Percentiles rank a stretch among this genome's conserved stretches.
Evolutionary conservation across 2,113 vertebrate species (phyloP).

Genomic region (Amia ocellicauda): DNA sequence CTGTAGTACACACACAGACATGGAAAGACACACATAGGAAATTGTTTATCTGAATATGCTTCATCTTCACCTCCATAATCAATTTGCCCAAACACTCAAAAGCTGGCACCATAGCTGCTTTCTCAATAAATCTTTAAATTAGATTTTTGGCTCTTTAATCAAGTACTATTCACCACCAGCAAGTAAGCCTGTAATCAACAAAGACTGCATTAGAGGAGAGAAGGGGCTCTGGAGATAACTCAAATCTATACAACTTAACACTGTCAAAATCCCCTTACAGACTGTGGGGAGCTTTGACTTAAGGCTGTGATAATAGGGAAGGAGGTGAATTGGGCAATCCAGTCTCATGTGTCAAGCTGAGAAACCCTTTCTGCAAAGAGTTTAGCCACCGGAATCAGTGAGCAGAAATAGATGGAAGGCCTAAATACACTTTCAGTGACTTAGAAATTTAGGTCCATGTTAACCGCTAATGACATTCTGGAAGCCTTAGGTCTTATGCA

Average conservation of each 20-base stretch:
- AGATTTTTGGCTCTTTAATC: conserved; percentile 40
- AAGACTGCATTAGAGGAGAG: conserved; percentile 23
- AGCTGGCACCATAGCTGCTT: conserved; percentile 19
- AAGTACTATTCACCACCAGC: conserved; percentile 44
- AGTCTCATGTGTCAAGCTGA: conserved; percentile 1
- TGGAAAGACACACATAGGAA: conserved; percentile 20
- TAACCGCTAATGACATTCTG: no score
- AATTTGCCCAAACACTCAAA: conserved; percentile 7
- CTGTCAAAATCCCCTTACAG: conserved; percentile 6
- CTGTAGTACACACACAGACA: conserved; percentile 23
- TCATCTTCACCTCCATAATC: conserved; percentile 15
- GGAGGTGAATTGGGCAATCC: not conserved
- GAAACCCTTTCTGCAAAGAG: not conserved
- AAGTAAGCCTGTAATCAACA: conserved; percentile 29
- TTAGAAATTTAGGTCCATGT: no score
- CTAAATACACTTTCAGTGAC: no score
- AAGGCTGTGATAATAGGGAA: not conserved
- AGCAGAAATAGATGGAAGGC: no score
- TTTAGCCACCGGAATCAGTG: not conserved
- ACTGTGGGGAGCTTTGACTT: conserved; percentile 1
- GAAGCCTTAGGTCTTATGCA: no score
- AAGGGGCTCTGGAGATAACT: no score
- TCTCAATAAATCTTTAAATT: conserved; percentile 20
- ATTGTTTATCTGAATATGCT: conserved; percentile 15
- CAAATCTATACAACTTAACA: not conserved